Percentiles rank a stretch among this genome's conserved stretches.
Evolutionary conservation across 2,888 invertebrate genomes (phyloP).

Genomic region (Eristalis pertinax): DNA sequence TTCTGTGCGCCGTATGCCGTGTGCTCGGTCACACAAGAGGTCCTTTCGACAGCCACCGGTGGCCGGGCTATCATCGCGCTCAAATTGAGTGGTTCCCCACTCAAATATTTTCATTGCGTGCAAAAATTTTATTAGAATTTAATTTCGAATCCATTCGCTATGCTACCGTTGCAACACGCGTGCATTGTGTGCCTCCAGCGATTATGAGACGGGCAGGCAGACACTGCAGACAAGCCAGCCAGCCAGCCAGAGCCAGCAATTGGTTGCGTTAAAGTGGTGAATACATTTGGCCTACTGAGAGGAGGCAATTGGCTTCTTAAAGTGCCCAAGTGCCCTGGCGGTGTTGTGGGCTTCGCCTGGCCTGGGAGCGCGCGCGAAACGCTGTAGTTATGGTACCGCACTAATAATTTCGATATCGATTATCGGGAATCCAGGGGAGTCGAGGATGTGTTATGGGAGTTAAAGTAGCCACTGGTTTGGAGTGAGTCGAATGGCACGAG

Average conservation of each 20-base stretch:
- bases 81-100: conserved; percentile 68
- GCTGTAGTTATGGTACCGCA: conserved; percentile 69
- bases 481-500: conserved; percentile 19
- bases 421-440: conserved; percentile 52
- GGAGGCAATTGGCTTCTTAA: conserved; percentile 54
- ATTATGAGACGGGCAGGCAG: conserved; percentile 9
- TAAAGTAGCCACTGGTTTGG: background rate
- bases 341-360: conserved; percentile 11
- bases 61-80: conserved; percentile 58
- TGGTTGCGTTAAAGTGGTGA: conserved; percentile 57
- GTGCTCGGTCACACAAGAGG: conserved; percentile 4
- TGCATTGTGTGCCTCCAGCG: conserved; percentile 54
- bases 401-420: conserved; percentile 70
- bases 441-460: conserved; percentile 23
- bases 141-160: conserved; percentile 66
- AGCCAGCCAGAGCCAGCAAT: no score
- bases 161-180: conserved; percentile 66
- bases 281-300: conserved; percentile 63
- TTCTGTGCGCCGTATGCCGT: conserved; percentile 6
- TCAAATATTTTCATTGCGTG: conserved; percentile 75
- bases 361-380: conserved; percentile 19
- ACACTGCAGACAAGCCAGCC: conserved; percentile 24
- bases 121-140: conserved; percentile 78
- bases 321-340: conserved; percentile 54
- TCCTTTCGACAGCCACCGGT: conserved; percentile 46